These are phyloP conservation scores for Callipepla californica DNA, from an alignment of 2,113 vertebrate genomes.

Conservation along the genomic window DNA sequence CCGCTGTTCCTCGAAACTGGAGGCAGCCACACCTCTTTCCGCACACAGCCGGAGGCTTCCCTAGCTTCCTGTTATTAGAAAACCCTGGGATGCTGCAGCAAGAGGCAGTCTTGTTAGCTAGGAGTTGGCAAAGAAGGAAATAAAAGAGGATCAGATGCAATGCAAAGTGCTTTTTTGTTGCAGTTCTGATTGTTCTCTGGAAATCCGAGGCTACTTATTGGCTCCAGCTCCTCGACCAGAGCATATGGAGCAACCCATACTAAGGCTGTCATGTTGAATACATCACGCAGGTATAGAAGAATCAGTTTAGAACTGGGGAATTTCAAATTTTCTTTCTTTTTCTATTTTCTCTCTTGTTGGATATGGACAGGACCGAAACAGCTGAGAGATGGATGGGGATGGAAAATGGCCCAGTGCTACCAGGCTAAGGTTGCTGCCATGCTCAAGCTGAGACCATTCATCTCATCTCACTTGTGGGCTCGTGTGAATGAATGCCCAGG, in stretches of 20 bases:
- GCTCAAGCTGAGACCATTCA: not conserved
- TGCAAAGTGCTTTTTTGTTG: not conserved
- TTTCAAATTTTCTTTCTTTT: not conserved
- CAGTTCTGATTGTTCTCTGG: not conserved
- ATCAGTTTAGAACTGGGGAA: not conserved
- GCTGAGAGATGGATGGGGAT: not conserved
- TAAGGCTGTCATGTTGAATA: not conserved
- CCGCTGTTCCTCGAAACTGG: constrained; percentile 35
- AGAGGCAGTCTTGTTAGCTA: not conserved
- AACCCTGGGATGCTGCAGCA: not conserved
- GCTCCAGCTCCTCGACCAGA: not conserved
- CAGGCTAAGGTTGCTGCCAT: not conserved
- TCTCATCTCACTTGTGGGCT: not conserved
- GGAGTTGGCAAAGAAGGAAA: not conserved
- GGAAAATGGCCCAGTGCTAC: not conserved
- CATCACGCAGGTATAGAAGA: not conserved
- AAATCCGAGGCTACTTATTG: not conserved
- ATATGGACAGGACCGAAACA: not conserved
- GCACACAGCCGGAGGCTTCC: not conserved
- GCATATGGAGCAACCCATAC: not conserved
- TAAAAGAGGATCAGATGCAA: not conserved
- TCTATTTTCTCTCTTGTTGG: not conserved
- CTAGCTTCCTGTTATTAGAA: constrained; percentile 57
- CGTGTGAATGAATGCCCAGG: not conserved
- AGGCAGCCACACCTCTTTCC: constrained; percentile 50